A percentile compares a stretch with the other conserved stretches of the same genome.
These are phyloP conservation scores for Drosophila borealis DNA, from an alignment of 2,888 invertebrate genomes.

Conservation along the genomic window DNA sequence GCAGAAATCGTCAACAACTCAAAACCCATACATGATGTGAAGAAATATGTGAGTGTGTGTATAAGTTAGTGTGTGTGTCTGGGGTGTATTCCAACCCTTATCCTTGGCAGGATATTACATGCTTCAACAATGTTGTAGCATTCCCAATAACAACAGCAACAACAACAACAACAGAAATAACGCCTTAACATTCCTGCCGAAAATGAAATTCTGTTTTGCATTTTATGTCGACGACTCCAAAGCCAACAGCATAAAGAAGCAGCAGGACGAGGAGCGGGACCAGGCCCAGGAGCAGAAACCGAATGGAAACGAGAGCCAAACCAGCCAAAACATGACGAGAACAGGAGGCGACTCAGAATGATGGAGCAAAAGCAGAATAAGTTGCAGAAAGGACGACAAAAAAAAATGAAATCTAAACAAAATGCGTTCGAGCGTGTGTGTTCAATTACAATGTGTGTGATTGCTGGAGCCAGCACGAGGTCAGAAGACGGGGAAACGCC, in stretches of 20 bases:
- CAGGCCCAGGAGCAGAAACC: constrained; percentile 20
- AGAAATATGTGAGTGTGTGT: constrained; percentile 23
- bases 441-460: constrained; percentile 82
- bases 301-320: constrained; percentile 33
- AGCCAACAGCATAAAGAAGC: constrained; percentile 63
- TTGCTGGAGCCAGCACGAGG: constrained; percentile 64
- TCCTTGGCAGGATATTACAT: constrained; percentile 78
- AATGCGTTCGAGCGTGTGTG: constrained; percentile 81
- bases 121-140: constrained; percentile 82
- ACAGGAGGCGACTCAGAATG: constrained; percentile 45
- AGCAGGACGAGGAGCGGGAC: constrained; percentile 27
- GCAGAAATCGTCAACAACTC: constrained; percentile 78
- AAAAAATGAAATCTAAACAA: constrained; percentile 79
- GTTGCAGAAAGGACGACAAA: constrained; percentile 53
- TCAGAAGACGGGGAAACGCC: constrained; percentile 38
- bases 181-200: constrained; percentile 74
- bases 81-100: constrained; percentile 76
- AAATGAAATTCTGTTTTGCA: constrained; percentile 81
- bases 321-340: constrained; percentile 60
- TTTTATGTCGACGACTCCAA: constrained; percentile 77
- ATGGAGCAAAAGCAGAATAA: constrained; percentile 40
- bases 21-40: constrained; percentile 46
- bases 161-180: constrained; percentile 36
- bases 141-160: constrained; percentile 74
- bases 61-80: constrained; percentile 41